Evolutionary conservation across 2,888 invertebrate genomes (phyloP), one percentile per base, ranked within the genome.

Genomic region (Himalopsyche japonica): DNA sequence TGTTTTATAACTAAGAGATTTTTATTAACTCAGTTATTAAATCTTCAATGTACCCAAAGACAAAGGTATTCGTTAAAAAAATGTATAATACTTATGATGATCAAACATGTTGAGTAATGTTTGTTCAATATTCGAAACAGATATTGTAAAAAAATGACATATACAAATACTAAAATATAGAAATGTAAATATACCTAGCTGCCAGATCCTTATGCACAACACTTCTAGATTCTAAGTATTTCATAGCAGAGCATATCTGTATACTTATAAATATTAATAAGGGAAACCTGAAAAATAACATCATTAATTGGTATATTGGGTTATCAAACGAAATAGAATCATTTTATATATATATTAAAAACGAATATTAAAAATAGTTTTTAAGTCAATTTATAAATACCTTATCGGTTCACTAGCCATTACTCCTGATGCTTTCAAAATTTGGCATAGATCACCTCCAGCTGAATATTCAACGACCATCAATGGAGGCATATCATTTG

Each of bases 191-290:
- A 89, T 90, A 93, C 93, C 93, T 92, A 24, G 96, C 95, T 64
- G 96, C 96, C 88, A 96, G 91, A 90, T 96, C 96, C 88, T 96
- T 94, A 90, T 96, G 96, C 76, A 96, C 95, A 88, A 96, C 94
- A 90, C 95, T 94, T 89, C 94, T 93, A 27, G 94, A 94, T 91
- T 97, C 96, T 88, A 96, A 92, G 89, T 96, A 96, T 89, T 95
- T 95, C 95, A 96, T 96, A 76, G 95, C 96, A 12, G 95, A 95
- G 76, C 96, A 95, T 89, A 96, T 94, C 90, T 96, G 95, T 82
- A 94, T 93, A 81, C 95, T 94, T 93, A 96, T 95, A 90, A 93
- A 95, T 87, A 96, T 93, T 87, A 96, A 91, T 89, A 94, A 94
- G 87, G 94, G 94, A 89, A 94, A 94, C 89, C 95, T 95, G 90